Conservation (phyloP, 2,797 vertebrate genomes). For the Botia almorhae region DNA sequence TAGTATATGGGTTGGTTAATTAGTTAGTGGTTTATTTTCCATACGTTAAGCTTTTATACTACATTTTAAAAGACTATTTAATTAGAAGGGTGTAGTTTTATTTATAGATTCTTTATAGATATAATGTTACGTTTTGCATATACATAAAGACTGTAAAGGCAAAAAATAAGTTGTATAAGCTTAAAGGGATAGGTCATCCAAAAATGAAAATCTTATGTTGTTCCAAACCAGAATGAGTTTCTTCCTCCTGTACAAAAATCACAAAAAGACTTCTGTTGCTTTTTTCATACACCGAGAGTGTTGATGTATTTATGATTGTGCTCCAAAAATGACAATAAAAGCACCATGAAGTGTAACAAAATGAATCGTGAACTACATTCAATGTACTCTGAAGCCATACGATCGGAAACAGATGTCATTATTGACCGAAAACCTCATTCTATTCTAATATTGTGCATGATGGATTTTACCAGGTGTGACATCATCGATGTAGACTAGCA, state of each 20-base stretch:
- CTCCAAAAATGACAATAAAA: no score
- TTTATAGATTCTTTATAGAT: conserved; percentile 10
- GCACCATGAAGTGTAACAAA: no score
- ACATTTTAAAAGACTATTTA: background rate
- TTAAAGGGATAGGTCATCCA: background rate
- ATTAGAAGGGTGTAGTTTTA: background rate
- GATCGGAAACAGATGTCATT: no score
- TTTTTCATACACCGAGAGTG: no score
- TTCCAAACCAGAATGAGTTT: no score
- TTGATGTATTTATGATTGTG: no score
- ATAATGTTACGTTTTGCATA: background rate
- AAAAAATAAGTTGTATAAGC: background rate
- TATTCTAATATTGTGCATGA: background rate
- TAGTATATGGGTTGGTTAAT: conserved; percentile 6
- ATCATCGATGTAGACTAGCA: background rate
- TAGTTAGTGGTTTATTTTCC: conserved; percentile 3
- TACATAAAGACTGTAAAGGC: background rate
- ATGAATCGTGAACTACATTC: no score
- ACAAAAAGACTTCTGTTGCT: no score
- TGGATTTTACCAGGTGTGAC: background rate
- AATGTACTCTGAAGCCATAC: no score
- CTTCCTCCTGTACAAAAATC: no score
- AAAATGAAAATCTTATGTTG: background rate
- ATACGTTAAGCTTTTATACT: conserved; percentile 3
- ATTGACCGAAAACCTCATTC: background rate